Conservation (phyloP, 2,797 vertebrate species). For the Hirundo rustica region DNA sequence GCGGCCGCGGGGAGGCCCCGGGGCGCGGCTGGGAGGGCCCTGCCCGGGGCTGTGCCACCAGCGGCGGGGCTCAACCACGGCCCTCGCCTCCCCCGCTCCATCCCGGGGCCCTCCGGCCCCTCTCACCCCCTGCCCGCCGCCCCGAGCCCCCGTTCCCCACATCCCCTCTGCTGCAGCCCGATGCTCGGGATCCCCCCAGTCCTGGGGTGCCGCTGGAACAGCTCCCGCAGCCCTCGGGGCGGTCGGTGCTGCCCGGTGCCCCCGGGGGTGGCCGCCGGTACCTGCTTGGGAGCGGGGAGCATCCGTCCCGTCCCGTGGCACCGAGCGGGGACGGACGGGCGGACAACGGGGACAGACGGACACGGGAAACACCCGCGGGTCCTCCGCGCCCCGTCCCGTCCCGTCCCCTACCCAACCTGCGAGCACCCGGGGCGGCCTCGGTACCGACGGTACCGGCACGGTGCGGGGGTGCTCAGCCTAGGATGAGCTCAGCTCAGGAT, state of each 20-base stretch:
- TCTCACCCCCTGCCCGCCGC: not conserved
- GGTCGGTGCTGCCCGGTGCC: not conserved
- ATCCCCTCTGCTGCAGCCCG: not conserved
- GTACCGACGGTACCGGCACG: not conserved
- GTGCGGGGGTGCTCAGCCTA: not conserved
- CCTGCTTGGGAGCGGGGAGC: not conserved
- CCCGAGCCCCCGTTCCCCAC: not conserved
- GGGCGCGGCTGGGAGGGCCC: slow-evolving; percentile 20
- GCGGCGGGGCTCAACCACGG: not conserved
- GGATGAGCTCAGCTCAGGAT: no score
- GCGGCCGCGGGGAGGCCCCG: slow-evolving; percentile 35
- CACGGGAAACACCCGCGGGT: no score
- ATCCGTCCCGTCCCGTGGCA: not conserved
- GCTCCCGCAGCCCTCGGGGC: not conserved
- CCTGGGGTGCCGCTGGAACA: not conserved
- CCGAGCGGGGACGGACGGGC: not conserved
- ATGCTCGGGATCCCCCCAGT: not conserved
- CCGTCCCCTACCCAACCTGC: not conserved
- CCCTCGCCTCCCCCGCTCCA: not conserved
- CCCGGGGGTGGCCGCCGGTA: not conserved
- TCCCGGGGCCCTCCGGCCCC: not conserved
- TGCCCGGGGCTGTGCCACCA: slow-evolving; percentile 23
- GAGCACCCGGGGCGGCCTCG: not conserved
- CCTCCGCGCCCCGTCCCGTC: no score
- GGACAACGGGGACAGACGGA: not conserved